Conservation (phyloP, 2,797 vertebrate species). For the Enteromius argenteus region DNA sequence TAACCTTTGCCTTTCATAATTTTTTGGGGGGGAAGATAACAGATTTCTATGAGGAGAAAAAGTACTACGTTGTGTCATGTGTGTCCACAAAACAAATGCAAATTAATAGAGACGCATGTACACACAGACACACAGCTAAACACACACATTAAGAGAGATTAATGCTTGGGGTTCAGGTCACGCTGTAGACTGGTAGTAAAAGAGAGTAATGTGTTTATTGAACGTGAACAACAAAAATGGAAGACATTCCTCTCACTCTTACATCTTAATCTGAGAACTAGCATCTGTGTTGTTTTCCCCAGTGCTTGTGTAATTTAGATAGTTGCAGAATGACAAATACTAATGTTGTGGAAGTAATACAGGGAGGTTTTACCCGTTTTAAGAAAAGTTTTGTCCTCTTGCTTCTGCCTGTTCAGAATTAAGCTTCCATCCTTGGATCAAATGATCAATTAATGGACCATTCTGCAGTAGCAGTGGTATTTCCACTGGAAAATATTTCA, state of each 20-base stretch:
- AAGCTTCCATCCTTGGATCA: neutral
- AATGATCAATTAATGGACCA: neutral
- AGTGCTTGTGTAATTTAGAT: conserved; percentile 6
- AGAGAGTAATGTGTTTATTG: conserved; percentile 76
- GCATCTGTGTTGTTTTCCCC: neutral
- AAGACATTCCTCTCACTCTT: neutral
- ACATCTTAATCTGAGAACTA: neutral
- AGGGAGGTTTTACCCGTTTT: neutral
- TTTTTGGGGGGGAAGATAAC: conserved; percentile 12
- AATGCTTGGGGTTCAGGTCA: conserved; percentile 70
- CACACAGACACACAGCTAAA: conserved; percentile 52
- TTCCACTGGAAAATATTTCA: neutral
- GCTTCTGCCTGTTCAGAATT: neutral
- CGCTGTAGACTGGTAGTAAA: conserved; percentile 65
- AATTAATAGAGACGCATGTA: conserved; percentile 16
- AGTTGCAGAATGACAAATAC: neutral
- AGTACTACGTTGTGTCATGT: neutral
- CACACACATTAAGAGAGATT: conserved; percentile 73
- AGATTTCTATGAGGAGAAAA: conserved; percentile 1
- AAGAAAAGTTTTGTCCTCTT: neutral
- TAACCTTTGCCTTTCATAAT: conserved; percentile 25
- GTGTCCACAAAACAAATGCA: neutral
- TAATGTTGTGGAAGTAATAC: neutral
- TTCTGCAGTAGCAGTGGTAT: neutral
- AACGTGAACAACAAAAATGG: conserved; percentile 66